Conservation (phyloP, 2,113 vertebrate genomes). For the Theropithecus gelada region DNA sequence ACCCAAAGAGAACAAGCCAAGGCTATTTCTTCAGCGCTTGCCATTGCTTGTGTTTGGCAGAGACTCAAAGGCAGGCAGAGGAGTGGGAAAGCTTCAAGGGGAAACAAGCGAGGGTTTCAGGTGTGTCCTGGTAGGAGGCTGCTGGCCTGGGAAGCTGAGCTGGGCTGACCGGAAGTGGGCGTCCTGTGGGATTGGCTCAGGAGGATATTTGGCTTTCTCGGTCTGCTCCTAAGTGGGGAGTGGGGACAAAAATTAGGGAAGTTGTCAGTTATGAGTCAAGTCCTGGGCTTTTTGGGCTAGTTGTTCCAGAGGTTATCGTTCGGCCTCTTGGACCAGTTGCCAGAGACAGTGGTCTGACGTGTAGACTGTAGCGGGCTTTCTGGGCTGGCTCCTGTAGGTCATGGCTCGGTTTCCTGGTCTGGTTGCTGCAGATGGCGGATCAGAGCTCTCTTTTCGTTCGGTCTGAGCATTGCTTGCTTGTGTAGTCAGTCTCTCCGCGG, state of each 20-base stretch:
- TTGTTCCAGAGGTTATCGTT: neutral
- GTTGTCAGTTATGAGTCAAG: neutral
- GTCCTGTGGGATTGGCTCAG: neutral
- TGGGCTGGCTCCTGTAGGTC: neutral
- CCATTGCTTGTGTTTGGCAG: neutral
- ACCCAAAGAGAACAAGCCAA: conserved; percentile 44
- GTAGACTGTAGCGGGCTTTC: neutral
- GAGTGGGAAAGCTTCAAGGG: neutral
- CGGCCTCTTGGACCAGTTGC: neutral
- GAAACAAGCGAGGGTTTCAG: neutral
- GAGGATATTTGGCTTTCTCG: neutral
- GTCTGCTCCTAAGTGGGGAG: neutral
- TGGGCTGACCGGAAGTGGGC: neutral
- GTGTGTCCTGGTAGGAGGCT: neutral
- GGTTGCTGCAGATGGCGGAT: neutral
- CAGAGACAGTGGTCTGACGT: neutral
- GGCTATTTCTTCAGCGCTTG: conserved; percentile 8
- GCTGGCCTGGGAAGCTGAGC: neutral
- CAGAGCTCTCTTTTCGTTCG: neutral
- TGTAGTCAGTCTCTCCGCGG: neutral
- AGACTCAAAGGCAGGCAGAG: neutral
- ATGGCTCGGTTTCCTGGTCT: neutral
- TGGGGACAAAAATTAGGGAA: neutral
- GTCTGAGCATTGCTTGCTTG: neutral
- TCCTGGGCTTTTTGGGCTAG: neutral